Evolutionary conservation across 2,888 invertebrate species (phyloP).

Genomic region (Sesia apiformis): DNA sequence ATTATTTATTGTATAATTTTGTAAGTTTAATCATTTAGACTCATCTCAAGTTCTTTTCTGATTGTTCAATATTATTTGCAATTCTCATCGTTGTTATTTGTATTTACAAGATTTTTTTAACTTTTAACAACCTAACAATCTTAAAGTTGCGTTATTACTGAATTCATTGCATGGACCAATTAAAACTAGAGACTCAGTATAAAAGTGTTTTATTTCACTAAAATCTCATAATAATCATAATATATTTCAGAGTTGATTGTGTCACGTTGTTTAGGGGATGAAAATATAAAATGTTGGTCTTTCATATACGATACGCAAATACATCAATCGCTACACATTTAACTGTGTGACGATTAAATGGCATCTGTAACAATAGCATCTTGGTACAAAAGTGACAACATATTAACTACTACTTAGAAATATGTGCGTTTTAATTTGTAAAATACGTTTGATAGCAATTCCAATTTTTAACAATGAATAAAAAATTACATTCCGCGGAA

Average conservation of each 20-base stretch:
- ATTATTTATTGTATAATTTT: too few species aligned
- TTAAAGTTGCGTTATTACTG: slow-evolving; percentile 5
- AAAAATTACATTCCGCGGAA: neutral
- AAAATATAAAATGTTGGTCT: neutral
- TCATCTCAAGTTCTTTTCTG: too few species aligned
- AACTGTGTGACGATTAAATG: too few species aligned
- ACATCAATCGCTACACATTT: too few species aligned
- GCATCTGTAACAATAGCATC: too few species aligned
- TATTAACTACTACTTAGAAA: slow-evolving; percentile 30
- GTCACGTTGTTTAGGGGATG: neutral
- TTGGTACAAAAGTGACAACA: slow-evolving; percentile 6
- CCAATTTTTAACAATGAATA: slow-evolving; percentile 32
- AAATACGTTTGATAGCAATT: slow-evolving; percentile 47
- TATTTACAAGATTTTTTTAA: too few species aligned
- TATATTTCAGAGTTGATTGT: too few species aligned
- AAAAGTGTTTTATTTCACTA: slow-evolving; percentile 36
- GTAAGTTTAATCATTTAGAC: too few species aligned
- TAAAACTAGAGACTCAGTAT: slow-evolving; percentile 38
- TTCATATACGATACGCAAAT: neutral
- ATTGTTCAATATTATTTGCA: too few species aligned
- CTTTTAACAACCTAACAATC: too few species aligned
- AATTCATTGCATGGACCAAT: slow-evolving; percentile 2
- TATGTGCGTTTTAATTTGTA: slow-evolving; percentile 59
- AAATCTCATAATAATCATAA: slow-evolving; percentile 34
- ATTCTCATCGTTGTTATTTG: too few species aligned